A percentile compares a stretch with the other conserved stretches of the same genome.
Conservation (phyloP, 1,140 invertebrate genomes). For the Bursaphelenchus mucronatus region DNA sequence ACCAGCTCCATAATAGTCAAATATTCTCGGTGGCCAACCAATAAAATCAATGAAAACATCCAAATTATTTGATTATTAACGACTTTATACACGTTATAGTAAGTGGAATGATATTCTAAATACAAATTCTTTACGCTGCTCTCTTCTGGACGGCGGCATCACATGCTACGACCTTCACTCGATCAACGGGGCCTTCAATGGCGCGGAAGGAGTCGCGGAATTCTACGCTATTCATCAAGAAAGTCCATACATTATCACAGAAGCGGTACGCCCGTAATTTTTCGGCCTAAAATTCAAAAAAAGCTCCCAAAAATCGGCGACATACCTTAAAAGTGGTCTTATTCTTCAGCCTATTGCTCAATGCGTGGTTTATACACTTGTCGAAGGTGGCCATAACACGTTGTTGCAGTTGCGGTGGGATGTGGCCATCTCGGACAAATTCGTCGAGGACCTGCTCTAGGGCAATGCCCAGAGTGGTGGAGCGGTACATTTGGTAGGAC, state of each 20-base stretch:
- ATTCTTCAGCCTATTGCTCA: slow-evolving; percentile 67
- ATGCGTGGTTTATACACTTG: slow-evolving; percentile 86
- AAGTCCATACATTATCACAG: slow-evolving; percentile 99
- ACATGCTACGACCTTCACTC: slow-evolving; percentile 98
- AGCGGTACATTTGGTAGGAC: slow-evolving; percentile 93
- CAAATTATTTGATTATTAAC: no score
- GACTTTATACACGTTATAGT: no score
- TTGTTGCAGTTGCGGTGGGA: slow-evolving; percentile 76
- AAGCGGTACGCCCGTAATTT: slow-evolving; percentile 97
- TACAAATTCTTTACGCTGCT: not conserved
- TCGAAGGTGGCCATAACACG: slow-evolving; percentile 94
- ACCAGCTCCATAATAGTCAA: no score
- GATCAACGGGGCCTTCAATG: slow-evolving; percentile 70
- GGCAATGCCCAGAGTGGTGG: slow-evolving; percentile 91
- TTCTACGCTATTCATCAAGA: slow-evolving; percentile 95
- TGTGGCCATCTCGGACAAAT: slow-evolving; percentile 88
- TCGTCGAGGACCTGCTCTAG: slow-evolving; percentile 92
- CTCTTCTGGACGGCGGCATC: slow-evolving; percentile 68
- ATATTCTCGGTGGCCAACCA: no score
- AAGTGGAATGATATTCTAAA: no score
- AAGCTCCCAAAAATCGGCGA: slow-evolving; percentile 12
- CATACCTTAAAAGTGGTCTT: slow-evolving; percentile 55
- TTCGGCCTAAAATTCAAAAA: slow-evolving; percentile 70
- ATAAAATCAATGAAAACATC: no score
- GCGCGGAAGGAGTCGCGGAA: slow-evolving; percentile 79